Evolutionary conservation across 2,888 invertebrate species (phyloP).

Genomic region (Erynnis tages): DNA sequence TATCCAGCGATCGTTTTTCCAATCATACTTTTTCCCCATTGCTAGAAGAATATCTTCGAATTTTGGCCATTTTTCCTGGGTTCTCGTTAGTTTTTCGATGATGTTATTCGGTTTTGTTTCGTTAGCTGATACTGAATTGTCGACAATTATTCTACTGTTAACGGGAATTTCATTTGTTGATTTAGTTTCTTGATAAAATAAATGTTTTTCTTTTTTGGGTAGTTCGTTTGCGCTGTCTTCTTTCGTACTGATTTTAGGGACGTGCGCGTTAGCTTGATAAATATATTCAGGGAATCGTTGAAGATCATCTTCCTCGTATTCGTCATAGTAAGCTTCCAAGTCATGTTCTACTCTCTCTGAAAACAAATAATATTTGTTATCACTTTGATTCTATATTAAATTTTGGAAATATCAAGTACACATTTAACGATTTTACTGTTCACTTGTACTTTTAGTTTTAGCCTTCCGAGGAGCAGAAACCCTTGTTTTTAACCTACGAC

Average conservation of each 20-base stretch:
- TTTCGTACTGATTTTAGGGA: background rate
- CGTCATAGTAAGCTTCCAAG: slow-evolving; percentile 63
- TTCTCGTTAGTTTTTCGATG: background rate
- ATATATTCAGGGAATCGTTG: slow-evolving; percentile 44
- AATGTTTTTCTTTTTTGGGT: background rate
- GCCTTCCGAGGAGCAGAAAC: too few relatives aligned
- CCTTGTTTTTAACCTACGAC: too few relatives aligned
- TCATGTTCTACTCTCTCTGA: slow-evolving; percentile 67
- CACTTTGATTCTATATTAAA: background rate
- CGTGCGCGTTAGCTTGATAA: slow-evolving; percentile 7
- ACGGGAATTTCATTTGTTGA: background rate
- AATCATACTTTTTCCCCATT: slow-evolving; percentile 69
- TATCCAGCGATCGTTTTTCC: slow-evolving; percentile 76
- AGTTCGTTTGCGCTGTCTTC: background rate
- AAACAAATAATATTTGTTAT: slow-evolving; percentile 39
- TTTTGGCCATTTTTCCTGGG: slow-evolving; percentile 55
- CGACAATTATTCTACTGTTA: slow-evolving; percentile 17
- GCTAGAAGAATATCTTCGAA: slow-evolving; percentile 67
- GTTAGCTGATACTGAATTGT: slow-evolving; percentile 17
- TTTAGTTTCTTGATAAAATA: background rate
- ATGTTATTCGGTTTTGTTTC: background rate
- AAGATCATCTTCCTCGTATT: slow-evolving; percentile 54
- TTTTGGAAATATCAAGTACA: too few relatives aligned
- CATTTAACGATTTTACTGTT: too few relatives aligned
- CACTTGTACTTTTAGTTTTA: too few relatives aligned